These are phyloP conservation scores for Hippocampus comes DNA, from an alignment of 2,113 vertebrate genomes.

Conservation along the genomic window DNA sequence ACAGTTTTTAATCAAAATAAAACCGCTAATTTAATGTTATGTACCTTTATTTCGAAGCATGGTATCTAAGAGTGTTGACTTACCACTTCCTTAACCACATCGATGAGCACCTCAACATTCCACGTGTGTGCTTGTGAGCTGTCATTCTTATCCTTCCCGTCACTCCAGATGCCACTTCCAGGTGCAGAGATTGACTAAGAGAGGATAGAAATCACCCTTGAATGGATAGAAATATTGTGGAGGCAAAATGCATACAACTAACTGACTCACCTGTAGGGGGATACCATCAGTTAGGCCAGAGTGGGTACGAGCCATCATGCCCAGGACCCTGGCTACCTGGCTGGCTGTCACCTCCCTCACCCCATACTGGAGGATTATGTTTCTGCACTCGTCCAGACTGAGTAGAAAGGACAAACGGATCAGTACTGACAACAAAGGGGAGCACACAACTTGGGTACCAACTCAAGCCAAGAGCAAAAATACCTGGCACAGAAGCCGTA, in stretches of 20 bases:
- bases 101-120: constrained; percentile 98
- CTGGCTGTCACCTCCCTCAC: constrained; percentile 94
- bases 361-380: constrained; percentile 95
- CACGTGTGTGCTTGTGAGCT: constrained; percentile 90
- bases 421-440: background rate
- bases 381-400: constrained; percentile 96
- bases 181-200: constrained; percentile 90
- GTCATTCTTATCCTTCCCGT: constrained; percentile 97
- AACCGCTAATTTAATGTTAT: no score
- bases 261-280: constrained; percentile 82
- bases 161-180: constrained; percentile 98
- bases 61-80: constrained; percentile 41
- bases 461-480: background rate
- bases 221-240: background rate
- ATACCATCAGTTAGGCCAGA: constrained; percentile 93
- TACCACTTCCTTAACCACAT: constrained; percentile 96
- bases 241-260: background rate
- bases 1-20: no score
- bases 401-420: constrained; percentile 7
- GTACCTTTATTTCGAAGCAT: background rate
- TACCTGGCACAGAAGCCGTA: constrained; percentile 98
- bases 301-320: constrained; percentile 99
- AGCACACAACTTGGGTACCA: background rate
- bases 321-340: constrained; percentile 95
- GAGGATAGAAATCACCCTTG: background rate